Evolutionary conservation across 2,113 vertebrate species (phyloP).

Genomic region (Calypte anna): DNA sequence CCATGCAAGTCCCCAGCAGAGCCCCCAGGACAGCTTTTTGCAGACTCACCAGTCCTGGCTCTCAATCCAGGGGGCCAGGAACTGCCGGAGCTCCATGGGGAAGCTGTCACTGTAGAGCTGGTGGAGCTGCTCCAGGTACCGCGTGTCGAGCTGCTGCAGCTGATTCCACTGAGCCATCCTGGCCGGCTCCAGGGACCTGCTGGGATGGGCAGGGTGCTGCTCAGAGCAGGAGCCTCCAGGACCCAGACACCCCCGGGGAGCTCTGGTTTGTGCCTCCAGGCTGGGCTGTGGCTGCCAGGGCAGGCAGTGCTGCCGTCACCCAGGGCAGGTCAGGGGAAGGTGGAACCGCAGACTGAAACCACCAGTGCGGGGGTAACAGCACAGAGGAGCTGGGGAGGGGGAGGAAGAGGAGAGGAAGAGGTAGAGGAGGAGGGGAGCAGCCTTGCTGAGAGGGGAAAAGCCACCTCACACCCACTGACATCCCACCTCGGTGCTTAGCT

Average conservation of each 20-base stretch:
- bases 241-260: background rate
- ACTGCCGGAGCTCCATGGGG: conserved; percentile 97
- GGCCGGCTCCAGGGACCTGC: conserved; percentile 55
- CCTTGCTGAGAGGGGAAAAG: background rate
- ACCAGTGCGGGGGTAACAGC: too few relatives aligned
- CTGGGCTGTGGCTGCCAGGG: background rate
- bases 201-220: rapidly evolving
- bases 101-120: conserved; percentile 99
- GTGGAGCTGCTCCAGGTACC: conserved; percentile 97
- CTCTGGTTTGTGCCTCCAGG: background rate
- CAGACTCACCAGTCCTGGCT: conserved; percentile 93
- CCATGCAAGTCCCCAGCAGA: rapidly evolving
- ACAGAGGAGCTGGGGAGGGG: too few relatives aligned
- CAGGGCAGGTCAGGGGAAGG: background rate
- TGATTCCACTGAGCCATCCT: conserved; percentile 99
- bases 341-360: background rate
- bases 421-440: background rate
- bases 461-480: background rate
- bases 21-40: rapidly evolving
- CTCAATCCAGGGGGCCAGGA: conserved; percentile 97
- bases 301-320: background rate
- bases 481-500: rapidly evolving
- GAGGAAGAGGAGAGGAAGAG: too few relatives aligned
- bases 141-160: conserved; percentile 96
- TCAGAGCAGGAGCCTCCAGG: background rate